Evolutionary conservation across 2,888 invertebrate genomes (phyloP).

Genomic region (Rhagonycha lutea): DNA sequence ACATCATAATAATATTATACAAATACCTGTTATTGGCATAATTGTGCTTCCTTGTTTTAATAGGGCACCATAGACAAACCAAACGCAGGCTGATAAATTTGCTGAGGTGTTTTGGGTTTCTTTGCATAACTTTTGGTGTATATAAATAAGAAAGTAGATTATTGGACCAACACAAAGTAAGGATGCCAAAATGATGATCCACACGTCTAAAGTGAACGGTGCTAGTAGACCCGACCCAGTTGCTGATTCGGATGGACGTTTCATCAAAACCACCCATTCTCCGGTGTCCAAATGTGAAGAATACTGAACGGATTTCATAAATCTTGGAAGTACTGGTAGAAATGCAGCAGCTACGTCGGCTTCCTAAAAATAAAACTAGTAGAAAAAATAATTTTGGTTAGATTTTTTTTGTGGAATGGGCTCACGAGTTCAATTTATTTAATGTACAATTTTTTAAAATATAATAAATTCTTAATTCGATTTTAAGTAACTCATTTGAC

Average conservation of each 20-base stretch:
- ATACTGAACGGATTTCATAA: slow-evolving; percentile 61
- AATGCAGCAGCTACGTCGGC: slow-evolving; percentile 80
- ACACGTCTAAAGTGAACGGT: slow-evolving; percentile 70
- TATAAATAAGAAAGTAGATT: slow-evolving; percentile 70
- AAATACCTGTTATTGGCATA: slow-evolving; percentile 77
- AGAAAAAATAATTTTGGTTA: neutral
- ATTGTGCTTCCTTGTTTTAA: slow-evolving; percentile 86
- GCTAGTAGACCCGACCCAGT: slow-evolving; percentile 83
- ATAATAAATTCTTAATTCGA: neutral
- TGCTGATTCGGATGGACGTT: slow-evolving; percentile 79
- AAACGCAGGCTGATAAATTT: slow-evolving; percentile 72
- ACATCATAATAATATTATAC: neutral
- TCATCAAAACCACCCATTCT: slow-evolving; percentile 80
- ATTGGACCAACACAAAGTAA: slow-evolving; percentile 79
- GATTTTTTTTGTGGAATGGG: neutral
- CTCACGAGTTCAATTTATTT: neutral
- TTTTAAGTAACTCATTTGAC: neutral
- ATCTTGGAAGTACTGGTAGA: slow-evolving; percentile 68
- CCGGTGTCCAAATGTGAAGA: slow-evolving; percentile 65
- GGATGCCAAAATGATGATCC: slow-evolving; percentile 72
- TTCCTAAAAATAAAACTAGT: slow-evolving; percentile 57
- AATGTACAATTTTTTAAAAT: neutral
- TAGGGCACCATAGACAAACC: slow-evolving; percentile 89
- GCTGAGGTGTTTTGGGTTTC: slow-evolving; percentile 62
- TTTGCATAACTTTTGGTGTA: slow-evolving; percentile 66